Evolutionary conservation across 2,113 vertebrate genomes (phyloP), one percentile per base, ranked within the genome.

Genomic region (Dasyurus viverrinus): DNA sequence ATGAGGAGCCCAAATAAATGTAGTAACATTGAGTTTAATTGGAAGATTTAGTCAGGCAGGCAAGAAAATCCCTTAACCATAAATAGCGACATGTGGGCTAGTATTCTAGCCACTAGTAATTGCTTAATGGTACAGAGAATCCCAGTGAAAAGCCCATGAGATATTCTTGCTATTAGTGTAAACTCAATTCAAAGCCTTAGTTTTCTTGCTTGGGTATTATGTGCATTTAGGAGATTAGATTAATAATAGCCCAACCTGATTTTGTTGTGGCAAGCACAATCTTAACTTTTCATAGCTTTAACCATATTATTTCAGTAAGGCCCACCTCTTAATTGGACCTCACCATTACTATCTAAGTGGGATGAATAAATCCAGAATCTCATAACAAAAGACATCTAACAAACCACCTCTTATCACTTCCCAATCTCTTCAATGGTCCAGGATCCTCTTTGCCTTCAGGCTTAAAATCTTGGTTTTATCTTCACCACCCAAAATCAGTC

Each of bases 141-240:
- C 96, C 89, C 54, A 54, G 96, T 94, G 96, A 97, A 98, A 98
- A 98, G 89, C 95, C 97, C 92, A 96, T 53, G 25, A 97, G 96
- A 96, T 98, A 97, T 97, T 98, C 98, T 97, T 98, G 91, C 96
- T 97, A 95, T 98, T 98, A 98, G 94, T 96, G 94, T 93, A 97
- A 97, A 97, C 95, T 97, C 89, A 98, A 98, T 97, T 98, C 97
- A 97, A 97, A 97, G 98, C 89, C 93, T 96, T 96, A 95, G 68
- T 96, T 98, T 98, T 97, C 97, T 98, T 98, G 96, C 98, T 98
- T 97, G 97, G 97, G 93, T 98, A 97, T 98, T 98, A 97, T 95
- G 76, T 95, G 97, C 55, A 27, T 98, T 98, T 98, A 98, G 30
- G 97, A 98, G 98, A 98, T 98, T 98, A 98, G 96, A 98, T 98